Base-by-base conservation (phyloP, 2,113 vertebrate genomes). In the Muscicapa adusta region DNA sequence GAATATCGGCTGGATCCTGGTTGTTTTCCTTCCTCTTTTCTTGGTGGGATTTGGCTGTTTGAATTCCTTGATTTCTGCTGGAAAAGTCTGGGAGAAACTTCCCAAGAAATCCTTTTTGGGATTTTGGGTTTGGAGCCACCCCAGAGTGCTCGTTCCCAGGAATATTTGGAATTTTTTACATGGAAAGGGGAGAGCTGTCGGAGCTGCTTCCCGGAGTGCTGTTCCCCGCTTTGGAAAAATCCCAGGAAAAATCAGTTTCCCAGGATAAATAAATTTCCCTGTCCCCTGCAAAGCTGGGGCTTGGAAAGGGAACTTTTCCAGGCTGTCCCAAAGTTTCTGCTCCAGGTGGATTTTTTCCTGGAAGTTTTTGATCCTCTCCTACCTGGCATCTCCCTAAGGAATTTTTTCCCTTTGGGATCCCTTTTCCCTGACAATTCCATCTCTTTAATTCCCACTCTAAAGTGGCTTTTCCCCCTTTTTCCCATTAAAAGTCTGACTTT, bases 111-210 rank as follows among this genome's bases (percentile, higher is more conserved):
- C 22, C 18, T 40, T 51, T 51, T 10, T 2, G n/a, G 56, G 73
- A 4, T 60, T 60, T 24, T 6, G n/a, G 38, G 50, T 48, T 61
- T 45, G 79, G 54, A 72, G 24, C 29, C 1, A 31, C 18, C 31
- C 33, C 0, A 0, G 16, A 34, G 25, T 18, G 38, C 26, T 51
- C 4, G 0, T 68, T 87, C 62, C 68, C 0, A 0, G 33, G 36
- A 65, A 70, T 9, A 2, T 33, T 51, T 28, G 3, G 34, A 10
- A 33, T 7, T 4, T 15, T 53, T 38, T 8, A 10, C 8, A 2
- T 33, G 58, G 62, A 23, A 93, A 68, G 50, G 36, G 36, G 51
- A 43, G 85, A 58, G 12, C 2, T 12, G 29, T 12, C 2, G 1
- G 58, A 81, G 56, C 50, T 22, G 17, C 63, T 72, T 56, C 17